phyloP scores from a whole-genome alignment of 2,888 invertebrate genomes.

The Epinotia ramella region DNA sequence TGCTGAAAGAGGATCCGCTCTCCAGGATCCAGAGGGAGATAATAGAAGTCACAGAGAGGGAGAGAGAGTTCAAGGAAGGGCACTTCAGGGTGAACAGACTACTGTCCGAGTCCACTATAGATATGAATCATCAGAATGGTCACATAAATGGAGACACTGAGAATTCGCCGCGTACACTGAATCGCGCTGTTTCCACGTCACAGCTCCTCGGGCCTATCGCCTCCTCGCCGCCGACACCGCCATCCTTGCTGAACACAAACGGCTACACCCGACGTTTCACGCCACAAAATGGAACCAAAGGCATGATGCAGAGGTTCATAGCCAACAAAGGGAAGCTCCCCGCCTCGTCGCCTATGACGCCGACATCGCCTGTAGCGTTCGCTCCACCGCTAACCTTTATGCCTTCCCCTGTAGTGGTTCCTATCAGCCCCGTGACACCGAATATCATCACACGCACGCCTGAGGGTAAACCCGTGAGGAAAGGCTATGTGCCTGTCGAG shows the following conservation, averaged over 20 bases:
- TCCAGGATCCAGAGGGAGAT: conserved; percentile 95
- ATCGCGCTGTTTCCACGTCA: conserved; percentile 78
- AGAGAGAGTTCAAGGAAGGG: conserved; percentile 90
- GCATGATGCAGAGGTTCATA: conserved; percentile 94
- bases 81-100: conserved; percentile 79
- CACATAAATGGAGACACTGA: conserved; percentile 71
- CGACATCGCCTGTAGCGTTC: conserved; percentile 61
- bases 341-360: conserved; percentile 61
- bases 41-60: conserved; percentile 93
- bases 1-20: conserved; percentile 89
- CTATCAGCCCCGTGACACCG: conserved; percentile 61
- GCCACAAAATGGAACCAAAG: conserved; percentile 88
- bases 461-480: conserved; percentile 88
- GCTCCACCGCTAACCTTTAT: conserved; percentile 68
- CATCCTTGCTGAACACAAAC: conserved; percentile 73
- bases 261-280: conserved; percentile 86
- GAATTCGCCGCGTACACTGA: conserved; percentile 65
- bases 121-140: conserved; percentile 78
- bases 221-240: conserved; percentile 71
- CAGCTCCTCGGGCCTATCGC: conserved; percentile 74
- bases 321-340: conserved; percentile 91
- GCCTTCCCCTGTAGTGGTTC: conserved; percentile 64
- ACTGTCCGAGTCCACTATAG: conserved; percentile 79
- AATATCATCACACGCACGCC: conserved; percentile 84
- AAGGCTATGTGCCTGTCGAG: conserved; percentile 93